A percentile compares a stretch with the other conserved stretches of the same genome.
Conservation (phyloP, 2,797 vertebrate genomes). For the Oryzias dopingdopingensis region DNA sequence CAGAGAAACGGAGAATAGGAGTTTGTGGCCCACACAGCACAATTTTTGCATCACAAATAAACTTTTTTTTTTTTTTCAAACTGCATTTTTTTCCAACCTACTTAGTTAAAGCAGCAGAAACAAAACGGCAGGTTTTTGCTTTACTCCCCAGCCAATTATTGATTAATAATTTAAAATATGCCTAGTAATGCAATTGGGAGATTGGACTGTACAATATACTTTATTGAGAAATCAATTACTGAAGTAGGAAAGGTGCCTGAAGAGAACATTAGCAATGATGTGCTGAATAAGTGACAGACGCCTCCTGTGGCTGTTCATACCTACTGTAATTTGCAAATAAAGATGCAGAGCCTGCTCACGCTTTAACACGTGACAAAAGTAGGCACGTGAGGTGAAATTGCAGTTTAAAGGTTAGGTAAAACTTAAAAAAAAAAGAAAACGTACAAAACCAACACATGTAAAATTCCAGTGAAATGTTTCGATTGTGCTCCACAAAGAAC, state of each 20-base stretch:
- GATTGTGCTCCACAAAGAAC: too few species aligned
- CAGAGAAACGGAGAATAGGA: too few species aligned
- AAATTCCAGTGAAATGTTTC: too few species aligned
- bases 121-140: not conserved
- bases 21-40: too few species aligned
- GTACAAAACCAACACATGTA: too few species aligned
- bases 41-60: too few species aligned
- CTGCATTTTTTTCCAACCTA: too few species aligned
- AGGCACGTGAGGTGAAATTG: too few species aligned
- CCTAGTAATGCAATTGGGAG: conserved; percentile 12
- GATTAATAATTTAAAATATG: conserved; percentile 19
- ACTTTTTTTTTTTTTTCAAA: too few species aligned
- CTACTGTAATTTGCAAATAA: conserved; percentile 3
- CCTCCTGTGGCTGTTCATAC: not conserved
- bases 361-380: not conserved
- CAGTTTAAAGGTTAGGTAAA: too few species aligned
- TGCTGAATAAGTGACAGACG: not conserved
- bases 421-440: too few species aligned
- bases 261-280: not conserved
- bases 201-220: conserved; percentile 9
- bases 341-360: conserved; percentile 6
- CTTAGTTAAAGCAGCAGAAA: not conserved
- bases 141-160: conserved; percentile 13
- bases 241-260: conserved; percentile 1
- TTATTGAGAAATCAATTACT: conserved; percentile 26